These are phyloP conservation scores for Leistus spinibarbis DNA, from an alignment of 2,888 invertebrate species.

Conservation along the genomic window DNA sequence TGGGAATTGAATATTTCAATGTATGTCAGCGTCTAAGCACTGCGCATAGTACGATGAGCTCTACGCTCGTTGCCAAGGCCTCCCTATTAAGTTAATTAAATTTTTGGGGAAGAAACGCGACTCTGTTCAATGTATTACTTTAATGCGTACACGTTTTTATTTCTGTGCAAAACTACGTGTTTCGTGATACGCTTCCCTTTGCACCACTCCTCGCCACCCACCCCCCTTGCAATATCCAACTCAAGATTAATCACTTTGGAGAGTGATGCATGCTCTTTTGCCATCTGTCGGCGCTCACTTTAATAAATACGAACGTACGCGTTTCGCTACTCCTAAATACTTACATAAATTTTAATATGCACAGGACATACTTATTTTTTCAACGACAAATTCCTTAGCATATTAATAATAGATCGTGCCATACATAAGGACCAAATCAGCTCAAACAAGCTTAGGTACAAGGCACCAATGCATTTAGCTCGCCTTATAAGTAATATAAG, in stretches of 20 bases:
- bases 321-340: background rate
- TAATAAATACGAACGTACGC: background rate
- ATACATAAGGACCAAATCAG: too few relatives aligned
- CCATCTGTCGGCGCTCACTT: background rate
- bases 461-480: too few relatives aligned
- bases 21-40: conserved; percentile 15
- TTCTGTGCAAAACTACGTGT: background rate
- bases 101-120: conserved; percentile 23
- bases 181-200: background rate
- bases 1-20: conserved; percentile 38
- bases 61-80: background rate
- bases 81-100: conserved; percentile 36
- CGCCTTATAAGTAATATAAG: too few relatives aligned
- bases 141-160: background rate
- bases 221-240: background rate
- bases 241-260: background rate
- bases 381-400: too few relatives aligned
- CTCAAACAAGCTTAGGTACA: background rate
- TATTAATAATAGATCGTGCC: too few relatives aligned
- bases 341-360: background rate
- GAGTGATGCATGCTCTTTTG: background rate
- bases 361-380: too few relatives aligned
- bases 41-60: conserved; percentile 23
- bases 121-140: background rate
- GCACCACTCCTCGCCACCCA: too few relatives aligned